Evolutionary conservation across 2,113 vertebrate species (phyloP).

Genomic region (Vombatus ursinus): DNA sequence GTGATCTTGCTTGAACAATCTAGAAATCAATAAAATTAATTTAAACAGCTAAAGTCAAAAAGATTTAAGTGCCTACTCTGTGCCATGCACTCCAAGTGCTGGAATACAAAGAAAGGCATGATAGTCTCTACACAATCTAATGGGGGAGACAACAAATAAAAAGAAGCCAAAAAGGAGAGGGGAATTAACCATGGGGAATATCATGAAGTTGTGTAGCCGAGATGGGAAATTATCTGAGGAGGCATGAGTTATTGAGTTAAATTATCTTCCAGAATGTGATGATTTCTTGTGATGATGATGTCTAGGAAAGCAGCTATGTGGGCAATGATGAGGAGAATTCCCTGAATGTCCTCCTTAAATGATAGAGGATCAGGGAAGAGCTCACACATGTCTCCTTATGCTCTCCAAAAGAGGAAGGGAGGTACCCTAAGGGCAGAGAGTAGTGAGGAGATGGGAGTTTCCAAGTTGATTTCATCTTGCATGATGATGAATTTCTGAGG

Average conservation of each 20-base stretch:
- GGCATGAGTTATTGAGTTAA: background rate
- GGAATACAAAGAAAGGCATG: background rate
- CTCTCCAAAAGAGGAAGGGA: background rate
- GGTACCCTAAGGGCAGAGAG: background rate
- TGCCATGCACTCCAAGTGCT: no score
- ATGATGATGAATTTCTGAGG: background rate
- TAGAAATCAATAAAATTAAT: background rate
- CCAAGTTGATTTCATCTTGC: background rate
- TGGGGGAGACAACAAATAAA: background rate
- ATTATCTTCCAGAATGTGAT: background rate
- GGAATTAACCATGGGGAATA: background rate
- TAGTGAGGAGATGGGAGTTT: background rate
- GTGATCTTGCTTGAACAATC: background rate
- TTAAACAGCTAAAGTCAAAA: background rate
- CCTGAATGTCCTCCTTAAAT: background rate
- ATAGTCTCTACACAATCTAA: background rate
- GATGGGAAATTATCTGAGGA: background rate
- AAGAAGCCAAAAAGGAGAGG: background rate
- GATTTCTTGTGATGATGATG: background rate
- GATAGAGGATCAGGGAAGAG: background rate
- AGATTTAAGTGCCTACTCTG: background rate
- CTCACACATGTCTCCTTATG: background rate
- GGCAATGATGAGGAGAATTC: no score
- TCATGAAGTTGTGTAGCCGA: background rate
- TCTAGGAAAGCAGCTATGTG: background rate